Percentiles rank a stretch among this genome's conserved stretches.
Evolutionary conservation across 2,888 invertebrate genomes (phyloP).

Genomic region (Bugula neritina): DNA sequence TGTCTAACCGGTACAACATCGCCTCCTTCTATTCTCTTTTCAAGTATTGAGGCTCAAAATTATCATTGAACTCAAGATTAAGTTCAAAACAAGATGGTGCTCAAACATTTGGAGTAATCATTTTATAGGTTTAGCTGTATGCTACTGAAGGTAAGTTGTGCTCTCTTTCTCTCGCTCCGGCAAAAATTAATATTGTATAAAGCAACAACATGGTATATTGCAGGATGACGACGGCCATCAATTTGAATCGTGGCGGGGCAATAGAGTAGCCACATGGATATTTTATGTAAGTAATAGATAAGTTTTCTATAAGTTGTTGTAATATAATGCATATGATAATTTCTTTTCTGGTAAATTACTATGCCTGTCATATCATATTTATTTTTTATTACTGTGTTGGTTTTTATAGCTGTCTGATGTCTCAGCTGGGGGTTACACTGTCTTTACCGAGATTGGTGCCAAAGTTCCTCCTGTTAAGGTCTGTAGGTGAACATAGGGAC

Average conservation of each 20-base stretch:
- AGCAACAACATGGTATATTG: too few species aligned
- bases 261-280: slow-evolving; percentile 29
- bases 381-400: background rate
- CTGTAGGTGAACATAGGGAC: too few species aligned
- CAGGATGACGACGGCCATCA: slow-evolving; percentile 22
- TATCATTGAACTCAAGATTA: too few species aligned
- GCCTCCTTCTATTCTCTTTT: too few species aligned
- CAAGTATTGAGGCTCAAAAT: too few species aligned
- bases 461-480: slow-evolving; percentile 77
- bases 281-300: slow-evolving; percentile 28
- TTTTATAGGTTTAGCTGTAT: too few species aligned
- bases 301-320: background rate
- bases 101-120: too few species aligned
- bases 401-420: slow-evolving; percentile 84
- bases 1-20: too few species aligned
- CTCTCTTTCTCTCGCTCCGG: too few species aligned
- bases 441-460: slow-evolving; percentile 80
- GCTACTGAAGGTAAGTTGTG: too few species aligned
- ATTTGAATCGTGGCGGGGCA: slow-evolving; percentile 61
- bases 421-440: slow-evolving; percentile 92
- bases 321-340: background rate
- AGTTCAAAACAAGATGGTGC: too few species aligned
- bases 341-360: background rate
- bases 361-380: background rate
- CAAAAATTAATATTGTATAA: too few species aligned